These are phyloP conservation scores for Sebastes fasciatus DNA, from an alignment of 2,113 vertebrate genomes.

Conservation along the genomic window DNA sequence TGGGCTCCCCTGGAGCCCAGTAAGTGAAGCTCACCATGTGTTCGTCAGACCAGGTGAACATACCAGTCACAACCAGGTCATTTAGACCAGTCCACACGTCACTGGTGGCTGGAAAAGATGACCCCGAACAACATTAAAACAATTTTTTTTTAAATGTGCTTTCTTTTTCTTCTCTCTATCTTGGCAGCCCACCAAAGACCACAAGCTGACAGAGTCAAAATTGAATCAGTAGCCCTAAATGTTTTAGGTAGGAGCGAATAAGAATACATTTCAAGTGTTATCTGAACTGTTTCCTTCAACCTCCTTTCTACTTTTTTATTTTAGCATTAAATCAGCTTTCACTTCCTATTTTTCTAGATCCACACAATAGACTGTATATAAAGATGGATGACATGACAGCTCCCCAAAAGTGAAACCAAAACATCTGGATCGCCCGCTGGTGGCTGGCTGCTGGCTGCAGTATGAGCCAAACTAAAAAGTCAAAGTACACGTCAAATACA, in stretches of 20 bases:
- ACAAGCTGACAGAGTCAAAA: background rate
- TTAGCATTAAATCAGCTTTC: background rate
- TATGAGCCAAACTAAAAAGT: too few species aligned
- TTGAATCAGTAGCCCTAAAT: background rate
- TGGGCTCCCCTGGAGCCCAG: slow-evolving; percentile 86
- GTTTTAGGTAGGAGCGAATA: background rate
- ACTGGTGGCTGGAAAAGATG: slow-evolving; percentile 70
- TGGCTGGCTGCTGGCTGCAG: too few species aligned
- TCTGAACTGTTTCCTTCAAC: background rate
- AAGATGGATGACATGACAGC: too few species aligned
- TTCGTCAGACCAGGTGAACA: slow-evolving; percentile 81
- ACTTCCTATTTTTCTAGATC: background rate
- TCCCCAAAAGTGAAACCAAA: too few species aligned
- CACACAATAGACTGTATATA: too few species aligned
- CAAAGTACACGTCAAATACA: too few species aligned
- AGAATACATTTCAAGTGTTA: background rate
- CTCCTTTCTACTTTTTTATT: background rate
- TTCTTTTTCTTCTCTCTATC: background rate
- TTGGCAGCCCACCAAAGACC: background rate
- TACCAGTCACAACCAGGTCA: slow-evolving; percentile 71
- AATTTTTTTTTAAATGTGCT: background rate
- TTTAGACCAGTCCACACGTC: slow-evolving; percentile 85
- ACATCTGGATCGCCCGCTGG: too few species aligned
- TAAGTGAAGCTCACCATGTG: slow-evolving; percentile 79
- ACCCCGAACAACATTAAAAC: too few species aligned